Conservation (phyloP, 2,113 vertebrate genomes). For the Myotis brandtii region DNA sequence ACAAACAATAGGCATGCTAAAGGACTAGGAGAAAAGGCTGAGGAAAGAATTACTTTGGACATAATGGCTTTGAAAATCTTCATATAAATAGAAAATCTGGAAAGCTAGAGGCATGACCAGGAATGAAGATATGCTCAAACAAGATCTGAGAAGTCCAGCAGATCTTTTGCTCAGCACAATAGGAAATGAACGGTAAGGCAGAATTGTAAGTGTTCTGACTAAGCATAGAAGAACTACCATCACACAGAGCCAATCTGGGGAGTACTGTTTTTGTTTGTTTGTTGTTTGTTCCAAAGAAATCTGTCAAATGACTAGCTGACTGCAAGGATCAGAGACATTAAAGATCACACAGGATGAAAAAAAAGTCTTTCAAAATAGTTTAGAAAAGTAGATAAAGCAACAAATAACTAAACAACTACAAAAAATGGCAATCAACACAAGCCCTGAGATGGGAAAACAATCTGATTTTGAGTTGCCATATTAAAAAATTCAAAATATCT, state of each 20-base stretch:
- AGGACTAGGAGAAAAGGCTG: not conserved
- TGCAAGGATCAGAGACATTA: not conserved
- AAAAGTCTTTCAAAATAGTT: not conserved
- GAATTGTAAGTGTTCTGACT: not conserved
- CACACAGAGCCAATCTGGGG: not conserved
- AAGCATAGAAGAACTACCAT: not conserved
- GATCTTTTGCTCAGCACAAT: not conserved
- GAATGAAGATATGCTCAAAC: not conserved
- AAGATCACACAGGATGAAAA: not conserved
- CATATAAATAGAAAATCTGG: not conserved
- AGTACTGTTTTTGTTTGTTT: not conserved
- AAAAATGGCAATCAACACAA: not conserved
- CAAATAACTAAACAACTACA: not conserved
- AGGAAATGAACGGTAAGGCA: not conserved
- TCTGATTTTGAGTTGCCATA: not conserved
- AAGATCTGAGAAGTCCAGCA: not conserved
- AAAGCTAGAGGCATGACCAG: not conserved
- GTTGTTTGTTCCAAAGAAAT: not conserved
- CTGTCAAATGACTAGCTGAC: not conserved
- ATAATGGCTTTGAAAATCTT: not conserved
- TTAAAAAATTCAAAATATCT: not conserved
- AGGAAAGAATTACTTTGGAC: not conserved
- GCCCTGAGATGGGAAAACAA: not conserved
- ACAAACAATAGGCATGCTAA: not conserved
- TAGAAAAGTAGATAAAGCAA: not conserved